These are phyloP conservation scores for Melipona bicolor DNA, from an alignment of 2,888 invertebrate genomes.

Conservation along the genomic window DNA sequence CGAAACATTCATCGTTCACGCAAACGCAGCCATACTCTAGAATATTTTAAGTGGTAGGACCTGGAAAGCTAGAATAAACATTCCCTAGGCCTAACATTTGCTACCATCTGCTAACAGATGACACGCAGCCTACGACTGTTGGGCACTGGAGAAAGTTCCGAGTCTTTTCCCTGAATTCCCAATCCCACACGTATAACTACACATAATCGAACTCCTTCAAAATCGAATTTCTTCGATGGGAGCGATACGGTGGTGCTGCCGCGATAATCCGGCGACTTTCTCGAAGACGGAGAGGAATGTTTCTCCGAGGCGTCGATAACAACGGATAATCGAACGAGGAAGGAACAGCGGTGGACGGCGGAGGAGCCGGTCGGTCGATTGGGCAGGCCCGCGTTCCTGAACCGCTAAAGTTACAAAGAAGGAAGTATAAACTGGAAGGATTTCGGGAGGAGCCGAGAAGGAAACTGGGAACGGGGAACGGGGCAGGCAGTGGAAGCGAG, in stretches of 20 bases:
- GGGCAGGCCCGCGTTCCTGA: background rate
- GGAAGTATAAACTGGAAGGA: conserved; percentile 38
- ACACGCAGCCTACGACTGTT: too few species aligned
- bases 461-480: conserved; percentile 16
- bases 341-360: background rate
- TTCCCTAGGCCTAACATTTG: too few species aligned
- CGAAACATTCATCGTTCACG: too few species aligned
- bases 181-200: too few species aligned
- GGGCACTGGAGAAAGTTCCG: too few species aligned
- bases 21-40: too few species aligned
- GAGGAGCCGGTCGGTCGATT: conserved; percentile 7
- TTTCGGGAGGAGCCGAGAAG: conserved; percentile 56
- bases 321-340: conserved; percentile 4
- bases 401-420: conserved; percentile 38
- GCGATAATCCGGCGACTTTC: conserved; percentile 17
- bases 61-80: too few species aligned
- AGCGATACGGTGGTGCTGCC: background rate
- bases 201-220: background rate
- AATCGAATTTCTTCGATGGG: background rate
- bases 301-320: conserved; percentile 16
- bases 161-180: too few species aligned
- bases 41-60: too few species aligned
- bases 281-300: background rate
- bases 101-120: too few species aligned
- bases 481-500: conserved; percentile 28